phyloP scores from a whole-genome alignment of 2,113 vertebrate species.

The Urocitellus parryii region DNA sequence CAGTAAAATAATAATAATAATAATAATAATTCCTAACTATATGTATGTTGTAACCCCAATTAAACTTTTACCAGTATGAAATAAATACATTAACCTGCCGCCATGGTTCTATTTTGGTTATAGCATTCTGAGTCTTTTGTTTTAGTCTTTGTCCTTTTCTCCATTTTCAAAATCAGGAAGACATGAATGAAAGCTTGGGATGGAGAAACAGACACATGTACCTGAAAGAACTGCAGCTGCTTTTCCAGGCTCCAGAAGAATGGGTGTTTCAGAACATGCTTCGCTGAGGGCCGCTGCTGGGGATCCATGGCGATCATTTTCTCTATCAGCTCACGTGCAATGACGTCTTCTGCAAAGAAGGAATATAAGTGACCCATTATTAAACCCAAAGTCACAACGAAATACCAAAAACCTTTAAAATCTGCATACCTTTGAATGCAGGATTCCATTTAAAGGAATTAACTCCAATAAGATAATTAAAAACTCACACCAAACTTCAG shows the following conservation, averaged over 20 bases:
- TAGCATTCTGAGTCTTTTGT: neutral
- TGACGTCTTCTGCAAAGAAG: conserved; percentile 89
- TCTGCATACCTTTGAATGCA: neutral
- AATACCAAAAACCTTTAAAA: too few species aligned
- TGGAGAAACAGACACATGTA: conserved; percentile 65
- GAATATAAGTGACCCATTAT: neutral
- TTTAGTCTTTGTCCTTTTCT: neutral
- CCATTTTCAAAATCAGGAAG: neutral
- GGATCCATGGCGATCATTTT: conserved; percentile 96
- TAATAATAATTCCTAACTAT: neutral
- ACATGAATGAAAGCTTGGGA: neutral
- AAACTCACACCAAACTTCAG: neutral
- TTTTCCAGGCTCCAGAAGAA: conserved; percentile 98
- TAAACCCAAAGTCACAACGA: neutral
- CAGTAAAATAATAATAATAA: too few species aligned
- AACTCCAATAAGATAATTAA: neutral
- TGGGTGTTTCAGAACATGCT: conserved; percentile 95
- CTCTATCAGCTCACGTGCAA: conserved; percentile 94
- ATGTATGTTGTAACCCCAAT: neutral
- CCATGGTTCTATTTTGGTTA: neutral
- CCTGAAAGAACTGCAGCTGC: conserved; percentile 99
- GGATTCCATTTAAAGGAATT: neutral
- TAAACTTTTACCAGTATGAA: neutral
- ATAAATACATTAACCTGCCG: neutral
- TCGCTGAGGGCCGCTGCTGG: conserved; percentile 92